These are phyloP conservation scores for Chaetogeoica ovagalla DNA, from an alignment of 2,888 invertebrate species.

Conservation along the genomic window DNA sequence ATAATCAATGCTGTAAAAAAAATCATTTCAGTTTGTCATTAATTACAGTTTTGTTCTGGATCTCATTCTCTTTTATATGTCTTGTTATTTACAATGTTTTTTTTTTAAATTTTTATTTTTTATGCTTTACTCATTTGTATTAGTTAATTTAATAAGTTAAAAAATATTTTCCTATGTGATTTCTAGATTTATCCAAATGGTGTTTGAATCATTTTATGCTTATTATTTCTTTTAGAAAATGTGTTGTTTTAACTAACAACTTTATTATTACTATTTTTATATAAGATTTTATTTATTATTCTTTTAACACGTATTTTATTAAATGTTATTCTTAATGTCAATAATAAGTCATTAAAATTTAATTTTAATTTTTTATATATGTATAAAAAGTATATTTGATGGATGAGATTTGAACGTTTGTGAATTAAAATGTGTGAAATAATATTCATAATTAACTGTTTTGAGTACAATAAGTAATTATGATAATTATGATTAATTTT, in stretches of 20 bases:
- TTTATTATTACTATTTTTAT: slow-evolving; percentile 12
- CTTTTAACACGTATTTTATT: slow-evolving; percentile 19
- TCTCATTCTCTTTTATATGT: slow-evolving; percentile 44
- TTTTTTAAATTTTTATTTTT: slow-evolving; percentile 23
- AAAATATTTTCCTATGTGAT: slow-evolving; percentile 30
- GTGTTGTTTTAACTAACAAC: background rate
- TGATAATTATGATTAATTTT: background rate
- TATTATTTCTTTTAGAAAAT: slow-evolving; percentile 12
- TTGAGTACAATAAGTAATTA: background rate
- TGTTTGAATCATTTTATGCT: slow-evolving; percentile 13
- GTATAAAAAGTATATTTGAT: background rate
- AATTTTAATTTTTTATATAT: background rate
- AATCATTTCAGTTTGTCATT: slow-evolving; percentile 1
- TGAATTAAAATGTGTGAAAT: background rate
- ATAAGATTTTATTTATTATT: slow-evolving; percentile 18
- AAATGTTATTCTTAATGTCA: background rate
- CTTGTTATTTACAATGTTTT: slow-evolving; percentile 40
- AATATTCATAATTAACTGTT: background rate
- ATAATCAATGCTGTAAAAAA: background rate
- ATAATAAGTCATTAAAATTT: background rate
- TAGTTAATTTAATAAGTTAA: slow-evolving; percentile 19
- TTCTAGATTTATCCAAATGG: slow-evolving; percentile 7
- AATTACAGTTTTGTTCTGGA: slow-evolving; percentile 24
- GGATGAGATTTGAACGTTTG: background rate
- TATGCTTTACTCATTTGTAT: slow-evolving; percentile 17